Conservation (phyloP, 2,888 invertebrate species). For the Sceliomorpha sp. region DNA sequence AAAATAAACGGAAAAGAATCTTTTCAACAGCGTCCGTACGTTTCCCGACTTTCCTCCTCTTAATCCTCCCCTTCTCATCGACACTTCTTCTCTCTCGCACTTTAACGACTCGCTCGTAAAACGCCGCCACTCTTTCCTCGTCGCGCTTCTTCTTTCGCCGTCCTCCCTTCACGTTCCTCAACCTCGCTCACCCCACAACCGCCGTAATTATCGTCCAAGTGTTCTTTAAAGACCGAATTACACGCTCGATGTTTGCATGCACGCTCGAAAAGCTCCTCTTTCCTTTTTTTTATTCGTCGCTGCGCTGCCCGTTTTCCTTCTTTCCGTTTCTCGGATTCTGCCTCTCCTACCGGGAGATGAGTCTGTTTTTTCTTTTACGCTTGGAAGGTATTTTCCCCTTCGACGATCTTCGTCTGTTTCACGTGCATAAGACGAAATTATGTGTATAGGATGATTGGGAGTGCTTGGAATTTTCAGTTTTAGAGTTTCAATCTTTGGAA, state of each 20-base stretch:
- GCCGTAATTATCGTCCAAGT: slow-evolving; percentile 65
- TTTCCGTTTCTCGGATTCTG: slow-evolving; percentile 36
- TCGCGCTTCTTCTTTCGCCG: slow-evolving; percentile 1
- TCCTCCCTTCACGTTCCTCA: slow-evolving; percentile 24
- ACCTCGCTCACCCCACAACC: slow-evolving; percentile 46
- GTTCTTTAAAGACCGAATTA: slow-evolving; percentile 80
- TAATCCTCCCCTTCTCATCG: slow-evolving; percentile 34
- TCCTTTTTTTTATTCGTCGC: slow-evolving; percentile 74
- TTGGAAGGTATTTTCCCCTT: slow-evolving; percentile 66
- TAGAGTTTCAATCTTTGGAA: too few relatives aligned
- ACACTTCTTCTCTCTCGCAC: slow-evolving; percentile 26
- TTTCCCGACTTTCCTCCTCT: slow-evolving; percentile 28
- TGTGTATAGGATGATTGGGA: too few relatives aligned
- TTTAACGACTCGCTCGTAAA: too few relatives aligned
- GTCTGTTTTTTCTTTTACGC: slow-evolving; percentile 70
- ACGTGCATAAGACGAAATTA: slow-evolving; percentile 1
- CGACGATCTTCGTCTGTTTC: slow-evolving; percentile 60
- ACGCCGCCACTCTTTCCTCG: slow-evolving; percentile 17
- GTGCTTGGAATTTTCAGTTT: too few relatives aligned
- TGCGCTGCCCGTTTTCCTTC: slow-evolving; percentile 36
- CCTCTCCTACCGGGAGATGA: slow-evolving; percentile 12
- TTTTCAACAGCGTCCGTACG: slow-evolving; percentile 65
- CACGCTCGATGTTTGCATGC: slow-evolving; percentile 77
- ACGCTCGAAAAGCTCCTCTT: slow-evolving; percentile 70
- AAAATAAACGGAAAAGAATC: slow-evolving; percentile 74